phyloP scores from a whole-genome alignment of 2,797 vertebrate genomes.

The Gouania willdenowi region DNA sequence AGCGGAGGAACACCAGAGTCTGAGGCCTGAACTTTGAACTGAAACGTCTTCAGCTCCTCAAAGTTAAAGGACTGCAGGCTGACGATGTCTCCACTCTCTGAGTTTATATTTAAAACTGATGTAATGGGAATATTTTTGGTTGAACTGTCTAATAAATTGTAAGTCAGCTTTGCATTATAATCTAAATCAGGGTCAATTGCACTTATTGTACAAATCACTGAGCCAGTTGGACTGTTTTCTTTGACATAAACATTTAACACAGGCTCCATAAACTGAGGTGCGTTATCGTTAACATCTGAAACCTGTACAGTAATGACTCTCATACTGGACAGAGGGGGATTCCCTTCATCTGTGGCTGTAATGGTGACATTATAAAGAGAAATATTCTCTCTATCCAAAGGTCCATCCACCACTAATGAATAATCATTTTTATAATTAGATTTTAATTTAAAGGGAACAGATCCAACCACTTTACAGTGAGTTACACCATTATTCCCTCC shows the following conservation, averaged over 20 bases:
- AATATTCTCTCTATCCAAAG: slow-evolving; percentile 78
- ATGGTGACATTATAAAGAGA: slow-evolving; percentile 81
- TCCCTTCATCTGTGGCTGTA: slow-evolving; percentile 78
- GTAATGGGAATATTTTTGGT: slow-evolving; percentile 66
- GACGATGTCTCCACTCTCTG: slow-evolving; percentile 34
- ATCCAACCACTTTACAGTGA: slow-evolving; percentile 28
- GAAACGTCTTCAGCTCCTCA: slow-evolving; percentile 33
- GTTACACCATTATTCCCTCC: slow-evolving; percentile 56
- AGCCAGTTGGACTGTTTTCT: slow-evolving; percentile 80
- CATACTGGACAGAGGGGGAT: slow-evolving; percentile 77
- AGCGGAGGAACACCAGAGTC: slow-evolving; percentile 61
- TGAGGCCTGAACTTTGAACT: slow-evolving; percentile 45
- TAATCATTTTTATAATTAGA: slow-evolving; percentile 64
- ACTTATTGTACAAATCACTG: slow-evolving; percentile 67
- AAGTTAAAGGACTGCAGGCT: background rate
- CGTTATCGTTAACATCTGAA: slow-evolving; percentile 85
- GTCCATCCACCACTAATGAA: slow-evolving; percentile 76
- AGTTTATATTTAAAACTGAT: slow-evolving; percentile 54
- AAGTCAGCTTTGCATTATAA: slow-evolving; percentile 77
- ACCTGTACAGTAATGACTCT: slow-evolving; percentile 77
- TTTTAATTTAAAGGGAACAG: slow-evolving; percentile 55
- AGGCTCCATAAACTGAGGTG: slow-evolving; percentile 74
- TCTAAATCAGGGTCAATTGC: slow-evolving; percentile 71
- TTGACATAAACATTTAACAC: slow-evolving; percentile 78
- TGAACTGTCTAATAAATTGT: slow-evolving; percentile 68